Conservation (phyloP, 2,888 invertebrate genomes). For the Patella caerulea region DNA sequence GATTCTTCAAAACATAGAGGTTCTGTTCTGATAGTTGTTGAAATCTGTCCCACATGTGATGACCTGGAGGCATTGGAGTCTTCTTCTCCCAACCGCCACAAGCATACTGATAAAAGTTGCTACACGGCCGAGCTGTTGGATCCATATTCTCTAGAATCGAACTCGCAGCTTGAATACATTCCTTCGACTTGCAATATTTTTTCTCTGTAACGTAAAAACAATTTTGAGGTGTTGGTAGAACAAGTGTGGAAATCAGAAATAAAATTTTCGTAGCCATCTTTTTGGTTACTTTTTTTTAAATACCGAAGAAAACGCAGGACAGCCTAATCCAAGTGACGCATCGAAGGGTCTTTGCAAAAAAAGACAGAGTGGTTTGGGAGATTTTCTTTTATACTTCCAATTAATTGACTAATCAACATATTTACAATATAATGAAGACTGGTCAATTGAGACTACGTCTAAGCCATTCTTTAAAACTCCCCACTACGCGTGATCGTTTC, state of each 20-base stretch:
- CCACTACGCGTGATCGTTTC: too few species aligned
- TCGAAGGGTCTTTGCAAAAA: too few species aligned
- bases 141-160: conserved; percentile 56
- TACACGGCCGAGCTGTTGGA: conserved; percentile 53
- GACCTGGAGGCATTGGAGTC: conserved; percentile 62
- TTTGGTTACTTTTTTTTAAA: background rate
- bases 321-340: too few species aligned
- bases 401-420: too few species aligned
- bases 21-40: conserved; percentile 61
- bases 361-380: too few species aligned
- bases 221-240: background rate
- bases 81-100: conserved; percentile 62
- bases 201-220: conserved; percentile 31
- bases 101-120: conserved; percentile 62
- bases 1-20: conserved; percentile 55
- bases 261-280: background rate
- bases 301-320: too few species aligned
- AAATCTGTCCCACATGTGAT: conserved; percentile 59
- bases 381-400: too few species aligned
- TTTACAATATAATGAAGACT: too few species aligned
- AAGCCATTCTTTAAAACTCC: too few species aligned
- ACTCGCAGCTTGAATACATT: conserved; percentile 58
- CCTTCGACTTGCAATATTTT: conserved; percentile 48
- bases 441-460: too few species aligned
- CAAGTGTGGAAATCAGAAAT: background rate